Evolutionary conservation across 2,888 invertebrate species (phyloP).

Genomic region (Subacronicta megacephala): DNA sequence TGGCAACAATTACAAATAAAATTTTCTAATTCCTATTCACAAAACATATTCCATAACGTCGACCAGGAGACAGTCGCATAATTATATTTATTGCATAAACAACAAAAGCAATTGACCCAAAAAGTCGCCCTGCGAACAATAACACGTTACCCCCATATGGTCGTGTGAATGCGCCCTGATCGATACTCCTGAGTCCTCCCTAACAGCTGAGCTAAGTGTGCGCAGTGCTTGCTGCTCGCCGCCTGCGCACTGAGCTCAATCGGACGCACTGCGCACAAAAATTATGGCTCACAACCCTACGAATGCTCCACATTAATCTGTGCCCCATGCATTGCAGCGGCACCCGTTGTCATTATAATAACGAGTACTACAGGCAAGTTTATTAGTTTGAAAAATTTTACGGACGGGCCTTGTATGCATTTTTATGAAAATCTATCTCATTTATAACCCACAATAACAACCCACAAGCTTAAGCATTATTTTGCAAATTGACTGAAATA

Average conservation of each 20-base stretch:
- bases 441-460: too few species aligned
- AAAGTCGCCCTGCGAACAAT: slow-evolving; percentile 54
- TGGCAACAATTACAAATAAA: neutral
- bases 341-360: slow-evolving; percentile 68
- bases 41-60: slow-evolving; percentile 17
- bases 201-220: slow-evolving; percentile 63
- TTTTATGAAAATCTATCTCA: too few species aligned
- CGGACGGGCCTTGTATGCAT: neutral
- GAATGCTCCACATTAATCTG: slow-evolving; percentile 69
- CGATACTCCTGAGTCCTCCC: slow-evolving; percentile 60
- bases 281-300: slow-evolving; percentile 66
- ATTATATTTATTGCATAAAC: slow-evolving; percentile 49
- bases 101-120: slow-evolving; percentile 62
- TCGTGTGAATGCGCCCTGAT: slow-evolving; percentile 53
- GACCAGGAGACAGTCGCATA: slow-evolving; percentile 24
- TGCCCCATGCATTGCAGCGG: slow-evolving; percentile 72
- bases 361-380: slow-evolving; percentile 52
- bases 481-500: too few species aligned
- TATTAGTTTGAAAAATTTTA: slow-evolving; percentile 21
- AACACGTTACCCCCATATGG: slow-evolving; percentile 50
- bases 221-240: slow-evolving; percentile 64
- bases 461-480: too few species aligned
- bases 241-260: slow-evolving; percentile 73
- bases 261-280: slow-evolving; percentile 69
- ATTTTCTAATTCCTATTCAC: slow-evolving; percentile 12